These are phyloP conservation scores for Drosophila mayaguana DNA, from an alignment of 2,888 invertebrate genomes.

Conservation along the genomic window DNA sequence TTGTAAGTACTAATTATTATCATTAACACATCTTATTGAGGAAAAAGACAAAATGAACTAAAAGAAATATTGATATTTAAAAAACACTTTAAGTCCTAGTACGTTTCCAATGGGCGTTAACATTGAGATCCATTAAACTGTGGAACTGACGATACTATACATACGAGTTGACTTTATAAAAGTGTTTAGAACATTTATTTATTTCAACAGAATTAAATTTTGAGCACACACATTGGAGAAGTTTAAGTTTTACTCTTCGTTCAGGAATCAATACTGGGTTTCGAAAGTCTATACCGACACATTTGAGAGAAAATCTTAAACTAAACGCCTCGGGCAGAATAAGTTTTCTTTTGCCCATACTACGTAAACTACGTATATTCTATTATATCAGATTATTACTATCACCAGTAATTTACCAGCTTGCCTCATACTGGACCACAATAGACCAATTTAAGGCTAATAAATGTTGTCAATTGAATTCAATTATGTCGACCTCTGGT, in stretches of 20 bases:
- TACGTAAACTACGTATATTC: background rate
- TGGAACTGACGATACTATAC: background rate
- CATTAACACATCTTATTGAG: background rate
- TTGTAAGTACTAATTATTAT: background rate
- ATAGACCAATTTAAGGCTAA: conserved; percentile 36
- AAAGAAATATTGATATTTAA: background rate
- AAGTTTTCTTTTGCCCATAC: conserved; percentile 4
- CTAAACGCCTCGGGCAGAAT: conserved; percentile 16
- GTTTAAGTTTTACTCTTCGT: background rate
- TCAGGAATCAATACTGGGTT: background rate
- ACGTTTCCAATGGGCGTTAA: background rate
- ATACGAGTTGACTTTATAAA: background rate
- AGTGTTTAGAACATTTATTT: background rate
- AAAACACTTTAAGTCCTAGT: background rate
- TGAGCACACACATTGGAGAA: background rate
- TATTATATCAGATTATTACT: conserved; percentile 2
- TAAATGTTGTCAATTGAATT: conserved; percentile 33
- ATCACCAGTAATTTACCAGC: conserved; percentile 6
- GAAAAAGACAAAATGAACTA: background rate
- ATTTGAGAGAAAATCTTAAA: conserved; percentile 21
- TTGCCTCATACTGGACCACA: conserved; percentile 11
- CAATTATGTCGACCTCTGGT: conserved; percentile 27
- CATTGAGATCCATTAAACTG: background rate
- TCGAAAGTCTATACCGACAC: conserved; percentile 25
- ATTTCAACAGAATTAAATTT: background rate